Conservation (phyloP, 2,888 invertebrate species). For the Seira ritae region DNA sequence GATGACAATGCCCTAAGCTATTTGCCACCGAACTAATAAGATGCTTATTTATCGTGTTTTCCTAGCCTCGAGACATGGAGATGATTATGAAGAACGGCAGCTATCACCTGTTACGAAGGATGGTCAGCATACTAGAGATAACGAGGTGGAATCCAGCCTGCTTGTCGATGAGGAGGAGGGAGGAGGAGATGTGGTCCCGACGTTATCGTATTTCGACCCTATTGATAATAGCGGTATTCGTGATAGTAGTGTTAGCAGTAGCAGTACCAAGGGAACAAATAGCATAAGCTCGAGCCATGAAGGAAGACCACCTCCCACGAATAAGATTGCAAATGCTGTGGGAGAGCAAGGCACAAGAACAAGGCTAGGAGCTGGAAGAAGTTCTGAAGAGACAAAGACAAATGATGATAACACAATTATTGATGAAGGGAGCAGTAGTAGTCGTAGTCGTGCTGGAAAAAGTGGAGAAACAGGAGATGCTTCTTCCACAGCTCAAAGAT, state of each 20-base stretch:
- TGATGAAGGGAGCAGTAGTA: slow-evolving; percentile 68
- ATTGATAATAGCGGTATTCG: slow-evolving; percentile 38
- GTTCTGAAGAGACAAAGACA: slow-evolving; percentile 71
- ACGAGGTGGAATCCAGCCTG: slow-evolving; percentile 32
- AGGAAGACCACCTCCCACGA: slow-evolving; percentile 56
- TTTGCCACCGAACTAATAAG: slow-evolving; percentile 27
- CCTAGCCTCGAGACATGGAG: slow-evolving; percentile 34
- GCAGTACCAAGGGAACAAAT: slow-evolving; percentile 56
- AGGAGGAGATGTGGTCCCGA: slow-evolving; percentile 59
- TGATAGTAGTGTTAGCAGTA: slow-evolving; percentile 52
- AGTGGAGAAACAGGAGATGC: slow-evolving; percentile 50
- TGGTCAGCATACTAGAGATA: neutral
- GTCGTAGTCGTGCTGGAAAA: slow-evolving; percentile 33
- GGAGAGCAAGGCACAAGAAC: slow-evolving; percentile 58
- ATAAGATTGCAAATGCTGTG: slow-evolving; percentile 32
- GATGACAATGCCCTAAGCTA: neutral
- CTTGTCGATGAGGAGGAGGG: slow-evolving; percentile 38
- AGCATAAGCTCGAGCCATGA: slow-evolving; percentile 47
- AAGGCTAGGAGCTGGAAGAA: slow-evolving; percentile 52
- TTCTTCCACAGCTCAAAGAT: slow-evolving; percentile 66
- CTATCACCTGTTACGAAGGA: slow-evolving; percentile 23
- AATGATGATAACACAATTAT: slow-evolving; percentile 74
- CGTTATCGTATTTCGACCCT: slow-evolving; percentile 70
- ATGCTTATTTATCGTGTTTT: slow-evolving; percentile 43
- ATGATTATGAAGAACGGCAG: slow-evolving; percentile 34